phyloP scores from a whole-genome alignment of 2,113 vertebrate species.

The Scopus umbretta region DNA sequence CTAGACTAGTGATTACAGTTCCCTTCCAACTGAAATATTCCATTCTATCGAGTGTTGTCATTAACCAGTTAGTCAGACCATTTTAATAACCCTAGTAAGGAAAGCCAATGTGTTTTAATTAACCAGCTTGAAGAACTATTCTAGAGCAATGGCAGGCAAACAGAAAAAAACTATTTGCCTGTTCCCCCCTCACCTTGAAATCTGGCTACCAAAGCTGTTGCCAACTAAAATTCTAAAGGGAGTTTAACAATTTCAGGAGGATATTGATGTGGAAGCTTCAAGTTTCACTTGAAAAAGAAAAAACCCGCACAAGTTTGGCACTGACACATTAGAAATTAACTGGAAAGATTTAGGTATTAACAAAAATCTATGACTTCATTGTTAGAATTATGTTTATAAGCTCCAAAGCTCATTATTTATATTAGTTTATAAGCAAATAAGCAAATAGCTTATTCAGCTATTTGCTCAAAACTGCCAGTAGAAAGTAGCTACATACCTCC shows the following conservation, averaged over 20 bases:
- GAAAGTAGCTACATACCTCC: conserved; percentile 77
- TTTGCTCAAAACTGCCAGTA: not conserved
- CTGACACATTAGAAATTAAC: not conserved
- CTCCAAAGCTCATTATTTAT: too few relatives aligned
- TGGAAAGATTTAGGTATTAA: not conserved
- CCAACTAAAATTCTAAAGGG: not conserved
- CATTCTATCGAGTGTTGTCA: not conserved
- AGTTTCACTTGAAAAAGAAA: not conserved
- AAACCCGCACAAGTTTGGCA: not conserved
- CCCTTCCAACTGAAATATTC: not conserved
- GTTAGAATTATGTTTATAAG: not conserved
- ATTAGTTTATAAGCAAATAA: too few relatives aligned
- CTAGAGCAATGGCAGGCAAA: not conserved
- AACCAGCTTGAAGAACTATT: not conserved
- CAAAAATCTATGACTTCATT: not conserved
- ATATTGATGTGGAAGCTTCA: not conserved
- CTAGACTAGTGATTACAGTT: not conserved
- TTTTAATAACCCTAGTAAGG: not conserved
- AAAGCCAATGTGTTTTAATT: not conserved
- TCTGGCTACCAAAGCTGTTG: not conserved
- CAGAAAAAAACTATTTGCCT: not conserved
- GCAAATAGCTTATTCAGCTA: too few relatives aligned
- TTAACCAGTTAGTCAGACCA: not conserved
- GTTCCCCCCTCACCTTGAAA: not conserved
- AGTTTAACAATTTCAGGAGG: not conserved